Percentiles rank a stretch among this genome's conserved stretches.
phyloP scores from a whole-genome alignment of 2,113 vertebrate species.

The Mellivora capensis region DNA sequence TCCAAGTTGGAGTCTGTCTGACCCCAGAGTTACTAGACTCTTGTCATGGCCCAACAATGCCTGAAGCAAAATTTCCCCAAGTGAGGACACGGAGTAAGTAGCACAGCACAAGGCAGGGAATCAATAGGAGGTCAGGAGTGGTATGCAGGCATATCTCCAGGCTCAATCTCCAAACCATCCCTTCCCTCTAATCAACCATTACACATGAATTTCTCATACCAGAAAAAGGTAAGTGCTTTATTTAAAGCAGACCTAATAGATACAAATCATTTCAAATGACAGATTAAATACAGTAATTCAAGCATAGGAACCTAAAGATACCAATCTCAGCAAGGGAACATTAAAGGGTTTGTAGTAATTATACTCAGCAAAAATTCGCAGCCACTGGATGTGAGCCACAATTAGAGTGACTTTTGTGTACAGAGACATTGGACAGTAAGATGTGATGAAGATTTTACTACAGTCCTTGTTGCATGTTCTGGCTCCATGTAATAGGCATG shows the following conservation, averaged over 20 bases:
- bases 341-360: constrained; percentile 55
- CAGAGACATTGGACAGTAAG: neutral
- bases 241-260: constrained; percentile 5
- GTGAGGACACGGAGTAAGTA: neutral
- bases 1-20: neutral
- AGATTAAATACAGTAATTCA: constrained; percentile 59
- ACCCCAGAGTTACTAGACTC: neutral
- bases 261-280: constrained; percentile 36
- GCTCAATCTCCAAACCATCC: neutral
- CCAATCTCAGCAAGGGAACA: neutral
- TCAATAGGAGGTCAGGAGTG: too few relatives aligned
- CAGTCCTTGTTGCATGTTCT: neutral
- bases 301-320: constrained; percentile 34
- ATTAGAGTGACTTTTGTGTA: neutral
- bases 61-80: neutral
- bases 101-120: neutral
- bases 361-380: neutral
- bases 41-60: accelerated
- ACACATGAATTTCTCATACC: neutral
- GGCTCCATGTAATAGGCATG: neutral
- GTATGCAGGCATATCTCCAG: neutral
- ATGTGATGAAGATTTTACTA: neutral
- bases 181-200: neutral
- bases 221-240: neutral
- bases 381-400: neutral